These are phyloP conservation scores for Melanerpes formicivorus DNA, from an alignment of 2,113 vertebrate species.

Conservation along the genomic window DNA sequence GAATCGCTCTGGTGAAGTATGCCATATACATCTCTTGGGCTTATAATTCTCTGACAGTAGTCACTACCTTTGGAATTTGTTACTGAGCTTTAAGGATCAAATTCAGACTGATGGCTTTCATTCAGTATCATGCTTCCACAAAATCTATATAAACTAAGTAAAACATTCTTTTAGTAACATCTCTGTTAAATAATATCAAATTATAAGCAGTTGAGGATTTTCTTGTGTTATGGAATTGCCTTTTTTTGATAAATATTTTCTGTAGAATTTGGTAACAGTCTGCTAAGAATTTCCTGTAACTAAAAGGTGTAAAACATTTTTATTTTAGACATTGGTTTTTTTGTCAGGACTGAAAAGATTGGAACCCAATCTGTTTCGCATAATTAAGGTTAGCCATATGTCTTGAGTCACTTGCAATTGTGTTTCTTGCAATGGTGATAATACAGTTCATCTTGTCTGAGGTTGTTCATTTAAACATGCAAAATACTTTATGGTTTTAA, in stretches of 20 bases:
- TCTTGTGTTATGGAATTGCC: neutral
- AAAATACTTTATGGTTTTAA: slow-evolving; percentile 8
- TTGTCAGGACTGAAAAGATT: slow-evolving; percentile 29
- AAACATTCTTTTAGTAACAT: neutral
- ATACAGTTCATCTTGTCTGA: slow-evolving; percentile 62
- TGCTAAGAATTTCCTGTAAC: slow-evolving; percentile 14
- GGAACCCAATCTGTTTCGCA: slow-evolving; percentile 31
- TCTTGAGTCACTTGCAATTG: slow-evolving; percentile 61
- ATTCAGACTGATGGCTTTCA: neutral
- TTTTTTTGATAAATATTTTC: neutral
- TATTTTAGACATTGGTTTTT: slow-evolving; percentile 36
- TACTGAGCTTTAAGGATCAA: neutral
- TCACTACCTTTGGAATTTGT: neutral
- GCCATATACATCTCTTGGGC: neutral
- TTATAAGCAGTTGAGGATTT: rapidly evolving
- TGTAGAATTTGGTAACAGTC: neutral
- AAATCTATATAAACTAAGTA: neutral
- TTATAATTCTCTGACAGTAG: neutral
- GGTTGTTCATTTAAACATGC: slow-evolving; percentile 2
- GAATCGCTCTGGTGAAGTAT: neutral
- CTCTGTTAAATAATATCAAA: neutral
- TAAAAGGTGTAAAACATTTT: slow-evolving; percentile 20
- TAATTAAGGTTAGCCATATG: slow-evolving; percentile 61
- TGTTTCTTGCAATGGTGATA: slow-evolving; percentile 44
- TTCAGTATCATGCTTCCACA: neutral